Base-by-base conservation (phyloP, 2,888 invertebrate species). In the Calameuta pallipes region DNA sequence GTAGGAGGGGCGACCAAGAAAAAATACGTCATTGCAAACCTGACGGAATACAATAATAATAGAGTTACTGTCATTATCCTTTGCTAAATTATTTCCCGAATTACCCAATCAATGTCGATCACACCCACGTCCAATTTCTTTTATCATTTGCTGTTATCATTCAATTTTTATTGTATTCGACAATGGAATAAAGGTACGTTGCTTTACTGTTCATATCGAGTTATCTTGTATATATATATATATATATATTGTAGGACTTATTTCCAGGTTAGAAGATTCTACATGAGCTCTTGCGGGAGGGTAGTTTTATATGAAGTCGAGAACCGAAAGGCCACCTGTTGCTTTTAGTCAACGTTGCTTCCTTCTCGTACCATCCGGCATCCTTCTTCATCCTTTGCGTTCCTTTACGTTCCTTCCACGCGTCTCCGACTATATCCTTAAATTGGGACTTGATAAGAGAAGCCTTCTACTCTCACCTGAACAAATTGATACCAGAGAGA, bases 241-340 rank as follows among this genome's bases (percentile, higher is more conserved):
- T 15, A 41, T 56, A 56, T 56, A 56, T 56, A 6, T 23, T 9
- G 0, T 56, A 56, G 9, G 56, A 56, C 56, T 56, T 56, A 23
- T 56, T 56, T 56, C 56, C 56, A 56, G 56, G 56, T 56, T 41
- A 41, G 41, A 41, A 41, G 15, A 41, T 41, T 90, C 89, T 89
- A 89, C 86, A 88, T 87, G 87, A 89, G 89, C 88, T 90, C 89
- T 89, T 87, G 88, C 41, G 41, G 15, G 41, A 41, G 41, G 86
- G 85, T 85, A 86, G 87, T 87, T 87, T 87, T 83, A 41, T 41
- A 41, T 15, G 41, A 41, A 15, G 15, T 41, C 41, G 15, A 41
- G 41, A 41, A 15, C 41, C 41, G 41, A 41, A 41, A 6, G 41
- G 15, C 41, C 41, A 41, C 91, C 91, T 91, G 91, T 91, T 91